Base-by-base conservation (phyloP, 2,113 vertebrate genomes). In the Hypomesus transpacificus region DNA sequence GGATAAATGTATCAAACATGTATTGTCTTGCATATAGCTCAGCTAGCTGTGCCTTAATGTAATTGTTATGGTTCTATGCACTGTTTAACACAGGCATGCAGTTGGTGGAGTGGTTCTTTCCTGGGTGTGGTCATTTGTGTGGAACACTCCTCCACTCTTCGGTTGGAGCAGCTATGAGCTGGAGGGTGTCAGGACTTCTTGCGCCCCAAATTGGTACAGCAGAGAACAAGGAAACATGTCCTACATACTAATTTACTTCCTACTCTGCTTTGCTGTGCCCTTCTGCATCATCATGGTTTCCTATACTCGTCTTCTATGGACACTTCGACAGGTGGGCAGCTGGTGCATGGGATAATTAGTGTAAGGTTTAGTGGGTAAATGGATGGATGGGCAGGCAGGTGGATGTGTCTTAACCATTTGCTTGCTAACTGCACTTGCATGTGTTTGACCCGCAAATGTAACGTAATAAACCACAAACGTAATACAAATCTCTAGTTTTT, bases 121-220 rank as follows among this genome's bases (percentile, higher is more conserved):
- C 66, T 92, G 92, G 92, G 62, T 89, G 20, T 93, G 92, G 92
- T 93, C 92, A 0, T 91, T 93, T 24, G 71, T 93, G 62, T 92
- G 92, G 91, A 93, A 92, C 81, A 91, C 87, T 0, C 89, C 92
- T 0, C 91, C 91, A 6, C 87, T 93, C 28, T 91, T 93, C 52
- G 91, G 92, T 11, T 93, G 92, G 92, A 92, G 92, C 28, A 89
- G 90, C 57, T 93, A 81, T 68, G 86, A 91, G 58, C 88, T 91
- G 64, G 90, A 93, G 71, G 89, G 90, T 0, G 67, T 92, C 21
- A 77, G 75, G 78, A 90, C 82, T 8, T 91, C 91, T 71, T 93
- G 91, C 8, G 87, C 88, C 7, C 91, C 91, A 0, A 85, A 91
- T 63, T 93, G 92, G 90, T 80, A 89, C 69, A 92, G 81, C 77